These are phyloP conservation scores for Polydrusus cervinus DNA, from an alignment of 2,888 invertebrate species.

Conservation along the genomic window DNA sequence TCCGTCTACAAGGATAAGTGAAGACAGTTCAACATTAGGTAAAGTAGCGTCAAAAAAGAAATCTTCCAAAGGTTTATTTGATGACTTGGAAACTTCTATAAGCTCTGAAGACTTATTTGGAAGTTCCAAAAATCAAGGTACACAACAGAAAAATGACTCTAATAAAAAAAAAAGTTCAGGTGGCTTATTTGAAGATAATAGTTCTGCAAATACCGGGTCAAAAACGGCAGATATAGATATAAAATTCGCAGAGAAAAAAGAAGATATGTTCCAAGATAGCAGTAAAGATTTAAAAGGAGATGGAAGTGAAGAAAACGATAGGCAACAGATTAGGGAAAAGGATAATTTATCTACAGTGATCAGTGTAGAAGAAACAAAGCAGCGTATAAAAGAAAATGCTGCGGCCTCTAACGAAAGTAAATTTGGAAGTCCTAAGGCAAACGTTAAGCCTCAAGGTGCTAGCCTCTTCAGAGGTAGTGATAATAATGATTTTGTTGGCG, in stretches of 20 bases:
- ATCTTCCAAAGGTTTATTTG: constrained; percentile 25
- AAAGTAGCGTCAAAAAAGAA: constrained; percentile 6
- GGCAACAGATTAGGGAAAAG: no score
- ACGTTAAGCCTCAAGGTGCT: no score
- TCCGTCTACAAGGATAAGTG: not conserved
- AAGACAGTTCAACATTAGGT: not conserved
- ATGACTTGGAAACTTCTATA: constrained; percentile 2
- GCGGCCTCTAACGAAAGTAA: no score
- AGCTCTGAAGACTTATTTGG: constrained; percentile 10
- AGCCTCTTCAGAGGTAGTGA: no score
- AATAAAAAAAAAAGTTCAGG: not conserved
- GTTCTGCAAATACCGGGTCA: not conserved
- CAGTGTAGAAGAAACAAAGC: no score
- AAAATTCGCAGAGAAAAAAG: not conserved
- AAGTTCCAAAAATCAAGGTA: not conserved
- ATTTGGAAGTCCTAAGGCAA: no score
- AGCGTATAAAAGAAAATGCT: no score
- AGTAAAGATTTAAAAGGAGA: not conserved
- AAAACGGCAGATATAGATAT: no score
- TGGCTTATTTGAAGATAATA: constrained; percentile 8
- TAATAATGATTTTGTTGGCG: constrained; percentile 2
- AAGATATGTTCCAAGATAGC: constrained; percentile 29
- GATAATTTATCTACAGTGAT: constrained; percentile 13
- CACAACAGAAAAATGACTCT: no score
- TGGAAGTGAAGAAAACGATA: no score